Base-by-base conservation (phyloP, 2,113 vertebrate genomes). In the Grantiella picta region DNA sequence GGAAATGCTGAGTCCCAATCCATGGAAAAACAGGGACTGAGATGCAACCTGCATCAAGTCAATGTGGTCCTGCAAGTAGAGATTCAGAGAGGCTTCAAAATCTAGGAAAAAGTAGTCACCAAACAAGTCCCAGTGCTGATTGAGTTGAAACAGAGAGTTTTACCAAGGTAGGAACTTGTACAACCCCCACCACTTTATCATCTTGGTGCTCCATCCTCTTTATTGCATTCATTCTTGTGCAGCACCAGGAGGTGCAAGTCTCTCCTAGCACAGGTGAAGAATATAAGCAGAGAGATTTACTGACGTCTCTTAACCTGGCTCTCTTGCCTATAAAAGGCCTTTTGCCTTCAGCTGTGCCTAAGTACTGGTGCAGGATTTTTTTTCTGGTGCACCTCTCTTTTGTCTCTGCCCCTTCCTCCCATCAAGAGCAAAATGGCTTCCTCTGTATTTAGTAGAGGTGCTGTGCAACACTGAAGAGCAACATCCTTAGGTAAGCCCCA, bases 371-470 rank as follows among this genome's bases (percentile, higher is more conserved):
- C 13, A 59, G 54, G 23, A 9, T 1, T 38, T 11, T 44, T n/a
- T 50, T 76, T 1, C 11, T 68, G 19, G 9, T 33, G 9, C 0
- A 2, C 0, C 2, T 90, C 6, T 31, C 4, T 53, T 57, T 44
- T 45, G 5, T 15, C 29, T 78, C 44, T 92, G 25, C 11, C 12
- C 9, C 9, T 66, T 86, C 25, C 15, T 73, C 11, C 18, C 8
- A 20, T 21, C 17, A 38, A 42, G 29, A 57, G 21, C 7, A 50
- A 23, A 52, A 9, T 29, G 27, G 9, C 5, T 85, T 82, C 10
- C 18, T 20, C n/a, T 72, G 36, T 71, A 1, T 47, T 95, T 61
- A 27, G 13, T 12, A 24, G 35, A 22, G 35, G 25, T 68, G 33
- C 57, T 71, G 31, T 64, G 44, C 57, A 72, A 23, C 0, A 1